Base-by-base conservation (phyloP, 2,113 vertebrate genomes). In the Paratilapia polleni region DNA sequence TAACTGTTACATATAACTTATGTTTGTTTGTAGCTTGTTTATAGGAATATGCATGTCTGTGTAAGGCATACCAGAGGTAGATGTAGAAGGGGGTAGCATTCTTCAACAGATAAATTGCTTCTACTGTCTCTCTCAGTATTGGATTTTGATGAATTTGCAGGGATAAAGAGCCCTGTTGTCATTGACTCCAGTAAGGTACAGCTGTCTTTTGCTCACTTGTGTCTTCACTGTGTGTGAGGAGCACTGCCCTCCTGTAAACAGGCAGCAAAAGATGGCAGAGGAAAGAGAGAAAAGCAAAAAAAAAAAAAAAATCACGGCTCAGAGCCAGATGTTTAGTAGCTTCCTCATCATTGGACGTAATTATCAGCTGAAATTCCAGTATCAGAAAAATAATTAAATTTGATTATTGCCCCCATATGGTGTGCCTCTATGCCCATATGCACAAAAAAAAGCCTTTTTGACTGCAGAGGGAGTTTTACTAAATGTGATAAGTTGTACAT, bases 151-250 rank as follows among this genome's bases (percentile, higher is more conserved):
- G 17, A 52, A 73, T 31, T 36, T 36, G 36, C 36, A n/a, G 28
- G 47, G 68, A 73, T 7, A 14, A 52, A 31, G 24, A 52, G 26
- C 47, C 26, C 0, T 4, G 31, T 28, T 13, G 15, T 52, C 3
- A 0, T 13, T 49, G 24, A 13, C 43, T 52, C 66, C 10, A 73
- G n/a, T n/a, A n/a, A n/a, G n/a, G n/a, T n/a, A n/a, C n/a, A n/a
- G 47, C 68, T 11, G 5, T 73, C 28, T 10, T 52, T 73, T 19
- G 20, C 17, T 73, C 68, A 3, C 26, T 52, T 52, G 28, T 54
- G 47, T 31, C 47, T 0, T 73, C 26, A 8, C 19, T 70, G 24
- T 43, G 0, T 73, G 43, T 0, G 6, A 73, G 47, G 24, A 1
- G 26, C 17, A 0, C 10, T 0, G 6, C 26, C 68, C 4, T 14